phyloP scores from a whole-genome alignment of 2,797 vertebrate species.

The Erethizon dorsatum region DNA sequence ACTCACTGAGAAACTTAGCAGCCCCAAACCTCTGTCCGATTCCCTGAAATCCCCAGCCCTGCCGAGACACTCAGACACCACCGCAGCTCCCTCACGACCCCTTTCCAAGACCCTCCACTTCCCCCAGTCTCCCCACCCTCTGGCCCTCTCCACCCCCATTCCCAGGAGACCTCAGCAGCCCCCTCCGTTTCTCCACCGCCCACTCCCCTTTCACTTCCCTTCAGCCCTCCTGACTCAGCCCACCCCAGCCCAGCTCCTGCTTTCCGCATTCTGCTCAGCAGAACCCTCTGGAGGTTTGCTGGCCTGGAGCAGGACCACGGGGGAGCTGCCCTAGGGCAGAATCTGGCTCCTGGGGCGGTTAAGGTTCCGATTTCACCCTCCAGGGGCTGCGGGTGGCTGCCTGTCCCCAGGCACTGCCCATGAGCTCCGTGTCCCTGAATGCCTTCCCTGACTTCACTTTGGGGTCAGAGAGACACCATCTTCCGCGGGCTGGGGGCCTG shows the following conservation, averaged over 20 bases:
- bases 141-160: background rate
- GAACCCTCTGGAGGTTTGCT: background rate
- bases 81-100: background rate
- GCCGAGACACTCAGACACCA: background rate
- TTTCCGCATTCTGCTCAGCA: background rate
- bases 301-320: background rate
- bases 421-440: slow-evolving; percentile 57
- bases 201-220: background rate
- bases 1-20: background rate
- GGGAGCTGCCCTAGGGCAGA: background rate
- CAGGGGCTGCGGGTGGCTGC: slow-evolving; percentile 43
- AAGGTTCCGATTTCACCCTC: slow-evolving; percentile 59
- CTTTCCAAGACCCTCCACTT: background rate
- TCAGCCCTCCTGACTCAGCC: background rate
- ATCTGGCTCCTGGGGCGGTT: slow-evolving; percentile 48
- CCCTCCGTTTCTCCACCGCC: background rate
- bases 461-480: background rate
- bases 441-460: slow-evolving; percentile 63
- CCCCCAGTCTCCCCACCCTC: background rate
- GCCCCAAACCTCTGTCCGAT: background rate
- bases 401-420: slow-evolving; percentile 38
- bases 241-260: background rate
- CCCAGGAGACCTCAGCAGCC: background rate
- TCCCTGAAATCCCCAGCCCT: background rate
- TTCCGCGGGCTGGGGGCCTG: background rate